Evolutionary conservation across 2,113 vertebrate genomes (phyloP), one percentile per base, ranked within the genome.

Genomic region (Ciconia stormi): DNA sequence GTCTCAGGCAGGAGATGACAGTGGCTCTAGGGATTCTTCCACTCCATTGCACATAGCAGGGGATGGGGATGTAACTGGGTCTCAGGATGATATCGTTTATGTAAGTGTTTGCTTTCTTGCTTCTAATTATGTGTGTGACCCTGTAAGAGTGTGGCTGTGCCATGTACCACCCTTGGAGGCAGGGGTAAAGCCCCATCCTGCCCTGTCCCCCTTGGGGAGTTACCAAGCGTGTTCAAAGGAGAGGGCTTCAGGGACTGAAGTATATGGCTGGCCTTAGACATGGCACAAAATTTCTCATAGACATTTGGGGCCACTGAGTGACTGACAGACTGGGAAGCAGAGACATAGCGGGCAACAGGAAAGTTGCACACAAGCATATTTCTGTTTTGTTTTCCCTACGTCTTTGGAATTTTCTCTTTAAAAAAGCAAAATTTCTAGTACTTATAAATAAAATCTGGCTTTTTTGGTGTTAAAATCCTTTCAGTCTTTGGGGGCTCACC

Each of bases 281-380:
- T 3, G 9, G n/a, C 29, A 88, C 34, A 52, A 30, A 17, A 55
- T 27, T 82, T 73, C 52, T 40, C 8, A 17, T 3, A 72, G 30
- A 30, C 20, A 14, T 34, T n/a, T 52, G 66, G 30, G 29, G 26
- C 13, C 52, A 63, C 20, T n/a, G 74, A 30, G 40, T 47, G 44
- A 55, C 53, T 19, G 44, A 72, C 20, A 56, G 16, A 21, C 66
- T 52, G 27, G 13, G 23, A 82, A 79, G 26, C 13, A 7, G 6
- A 80, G 38, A 56, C 9, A 56, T 0, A 25, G 14, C 0, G 3
- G n/a, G 56, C 34, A 76, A 67, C 13, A 55, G 11, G 6, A 47
- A 88, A 44, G 20, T 9, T 44, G 42, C 6, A 71, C 8, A 10
- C 5, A 38, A 72, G 7, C 19, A 46, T 36, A 46, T 20, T 69